Base-by-base conservation (phyloP, 2,113 vertebrate genomes). In the Cynopterus brachyotis region DNA sequence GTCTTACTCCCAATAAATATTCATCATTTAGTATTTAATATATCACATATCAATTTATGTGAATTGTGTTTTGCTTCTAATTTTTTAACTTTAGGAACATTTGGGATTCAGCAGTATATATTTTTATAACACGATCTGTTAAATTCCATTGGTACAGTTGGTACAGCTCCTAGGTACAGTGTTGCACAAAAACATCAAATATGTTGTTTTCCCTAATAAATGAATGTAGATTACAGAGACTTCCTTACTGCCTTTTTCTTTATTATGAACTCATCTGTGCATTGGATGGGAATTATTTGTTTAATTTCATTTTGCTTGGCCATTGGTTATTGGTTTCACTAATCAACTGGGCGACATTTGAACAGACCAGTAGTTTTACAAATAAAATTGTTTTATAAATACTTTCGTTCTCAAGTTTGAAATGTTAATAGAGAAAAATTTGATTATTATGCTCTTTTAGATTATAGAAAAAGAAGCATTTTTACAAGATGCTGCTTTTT, bases 341-440 rank as follows among this genome's bases (percentile, higher is more conserved):
- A 89, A 95, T 62, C 32, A 73, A 22, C 50, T 82, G 26, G 53
- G 32, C 82, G 87, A 85, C 6, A 30, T 79, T 87, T 92, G 60
- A 93, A 70, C 35, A 73, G 78, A 67, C 20, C 20, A 87, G 28
- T 13, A 83, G 4, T 66, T 87, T 83, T 64, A 67, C 19, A 67
- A 50, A 62, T 3, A 72, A 86, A 85, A 92, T 82, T 82, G 9
- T 70, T 37, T 69, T 5, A 57, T 8, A 89, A 93, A 94, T 72
- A 42, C 89, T 80, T 80, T 37, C 73, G n/a, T 80, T 84, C 70
- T 84, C n/a, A 95, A 81, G 70, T 94, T 89, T 78, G 30, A 20
- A 85, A 88, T n/a, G 37, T 50, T 66, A 67, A 72, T 37, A 35
- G 35, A 92, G 32, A 80, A 92, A 80, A 81, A 30, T 67, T 59